Evolutionary conservation across 2,888 invertebrate genomes (phyloP), one percentile per base, ranked within the genome.

Genomic region (Hypomecis punctinalis): DNA sequence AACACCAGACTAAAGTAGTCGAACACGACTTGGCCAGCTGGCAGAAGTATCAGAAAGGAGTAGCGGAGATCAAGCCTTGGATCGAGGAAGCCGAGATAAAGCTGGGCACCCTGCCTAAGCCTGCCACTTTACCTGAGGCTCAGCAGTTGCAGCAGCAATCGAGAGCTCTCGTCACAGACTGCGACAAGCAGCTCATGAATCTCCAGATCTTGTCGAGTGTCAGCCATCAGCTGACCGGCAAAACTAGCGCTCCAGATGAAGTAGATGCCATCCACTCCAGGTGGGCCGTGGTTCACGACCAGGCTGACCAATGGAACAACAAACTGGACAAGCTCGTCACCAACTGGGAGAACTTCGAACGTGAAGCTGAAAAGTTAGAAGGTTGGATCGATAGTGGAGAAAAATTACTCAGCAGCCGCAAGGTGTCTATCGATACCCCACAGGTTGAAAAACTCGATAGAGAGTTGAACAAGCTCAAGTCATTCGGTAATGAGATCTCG

Each of bases 61-160:
- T 98, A 39, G 94, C 96, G 66, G 95, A 96, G 84, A 94, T 98
- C 56, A 96, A 96, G 82, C 98, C 98, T 0, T 97, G 98, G 96
- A 95, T 99, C 61, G 97, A 98, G 83, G 94, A 97, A 81, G 97
- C 97, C 13, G 98, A 98, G 90, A 88, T 95, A n/a, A 96, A 96
- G 89, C 94, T 97, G 36, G 94, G 95, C 13, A 94, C 94, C 67
- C 95, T 95, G 7, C 94, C 96, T 5, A 97, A 97, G 85, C 98
- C 98, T 13, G 89, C 94, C 5, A 95, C 95, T 48, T 90, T 98
- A 58, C 94, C 95, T 69, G 98, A 99, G 91, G 98, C 98, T n/a
- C 93, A 95, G 68, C 94, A 96, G 75, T 93, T 97, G 82, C 95
- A 96, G 82, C 94, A 95, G 70, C 95, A 95, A 80, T 95, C 96